These are phyloP conservation scores for Catocala nupta DNA, from an alignment of 2,888 invertebrate genomes.

Conservation along the genomic window DNA sequence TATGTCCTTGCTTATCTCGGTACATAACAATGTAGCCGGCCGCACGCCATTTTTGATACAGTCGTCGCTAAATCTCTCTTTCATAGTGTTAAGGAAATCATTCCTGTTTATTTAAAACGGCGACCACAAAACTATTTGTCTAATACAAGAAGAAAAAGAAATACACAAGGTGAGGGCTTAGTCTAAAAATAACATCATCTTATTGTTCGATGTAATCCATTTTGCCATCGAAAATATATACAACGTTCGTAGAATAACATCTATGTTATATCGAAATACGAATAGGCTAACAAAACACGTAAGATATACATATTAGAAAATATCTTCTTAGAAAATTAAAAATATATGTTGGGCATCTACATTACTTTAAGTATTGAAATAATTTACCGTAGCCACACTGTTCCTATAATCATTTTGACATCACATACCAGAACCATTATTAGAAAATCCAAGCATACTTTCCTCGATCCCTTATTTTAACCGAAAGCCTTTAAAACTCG, in stretches of 20 bases:
- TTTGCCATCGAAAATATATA: too few species aligned
- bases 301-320: too few species aligned
- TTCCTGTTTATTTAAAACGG: constrained; percentile 26
- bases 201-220: too few species aligned
- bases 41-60: constrained; percentile 59
- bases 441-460: constrained; percentile 44
- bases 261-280: too few species aligned
- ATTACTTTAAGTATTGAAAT: constrained; percentile 18
- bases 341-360: background rate
- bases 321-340: background rate
- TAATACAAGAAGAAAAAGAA: constrained; percentile 1
- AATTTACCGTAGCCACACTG: constrained; percentile 3
- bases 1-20: constrained; percentile 67
- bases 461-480: constrained; percentile 22
- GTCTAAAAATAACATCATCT: too few species aligned
- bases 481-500: constrained; percentile 9
- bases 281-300: too few species aligned
- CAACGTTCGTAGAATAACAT: too few species aligned
- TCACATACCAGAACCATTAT: constrained; percentile 33
- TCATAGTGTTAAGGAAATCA: constrained; percentile 30
- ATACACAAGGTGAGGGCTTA: too few species aligned
- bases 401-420: constrained; percentile 25
- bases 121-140: constrained; percentile 5
- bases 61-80: constrained; percentile 31
- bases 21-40: constrained; percentile 61